These are phyloP conservation scores for Metellina segmentata DNA, from an alignment of 2,888 invertebrate genomes.

Conservation along the genomic window DNA sequence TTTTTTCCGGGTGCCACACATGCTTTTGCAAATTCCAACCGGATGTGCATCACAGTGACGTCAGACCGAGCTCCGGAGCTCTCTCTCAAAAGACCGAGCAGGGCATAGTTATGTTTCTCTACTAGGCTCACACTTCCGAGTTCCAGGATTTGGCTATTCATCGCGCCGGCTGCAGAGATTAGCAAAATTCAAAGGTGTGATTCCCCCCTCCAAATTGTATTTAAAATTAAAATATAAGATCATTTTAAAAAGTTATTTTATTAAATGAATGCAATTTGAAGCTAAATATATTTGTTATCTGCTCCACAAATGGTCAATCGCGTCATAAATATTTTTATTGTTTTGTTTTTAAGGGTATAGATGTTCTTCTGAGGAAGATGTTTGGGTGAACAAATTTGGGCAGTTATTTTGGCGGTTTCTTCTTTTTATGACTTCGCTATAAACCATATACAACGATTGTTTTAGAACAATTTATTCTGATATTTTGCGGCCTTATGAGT, in stretches of 20 bases:
- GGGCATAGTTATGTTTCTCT: conserved; percentile 63
- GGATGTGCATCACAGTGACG: conserved; percentile 75
- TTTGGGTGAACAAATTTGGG: too few species aligned
- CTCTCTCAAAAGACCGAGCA: conserved; percentile 51
- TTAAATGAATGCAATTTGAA: not conserved
- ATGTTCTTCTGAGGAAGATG: too few species aligned
- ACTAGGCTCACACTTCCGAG: not conserved
- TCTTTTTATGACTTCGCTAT: too few species aligned
- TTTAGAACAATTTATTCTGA: too few species aligned
- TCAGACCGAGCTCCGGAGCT: conserved; percentile 62
- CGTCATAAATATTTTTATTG: not conserved
- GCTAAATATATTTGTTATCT: too few species aligned
- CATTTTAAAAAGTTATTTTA: not conserved
- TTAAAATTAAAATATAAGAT: not conserved
- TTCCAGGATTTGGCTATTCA: conserved; percentile 26
- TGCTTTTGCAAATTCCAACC: conserved; percentile 70
- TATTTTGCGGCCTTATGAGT: too few species aligned
- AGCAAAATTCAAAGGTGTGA: not conserved
- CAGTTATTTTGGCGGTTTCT: not conserved
- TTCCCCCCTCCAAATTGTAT: not conserved
- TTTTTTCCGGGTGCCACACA: conserved; percentile 61
- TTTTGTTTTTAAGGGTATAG: too few species aligned
- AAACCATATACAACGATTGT: too few species aligned
- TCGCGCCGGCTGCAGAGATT: conserved; percentile 17
- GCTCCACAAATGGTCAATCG: not conserved